phyloP scores from a whole-genome alignment of 1,140 invertebrate species.

The Caenorhabditis remanei region DNA sequence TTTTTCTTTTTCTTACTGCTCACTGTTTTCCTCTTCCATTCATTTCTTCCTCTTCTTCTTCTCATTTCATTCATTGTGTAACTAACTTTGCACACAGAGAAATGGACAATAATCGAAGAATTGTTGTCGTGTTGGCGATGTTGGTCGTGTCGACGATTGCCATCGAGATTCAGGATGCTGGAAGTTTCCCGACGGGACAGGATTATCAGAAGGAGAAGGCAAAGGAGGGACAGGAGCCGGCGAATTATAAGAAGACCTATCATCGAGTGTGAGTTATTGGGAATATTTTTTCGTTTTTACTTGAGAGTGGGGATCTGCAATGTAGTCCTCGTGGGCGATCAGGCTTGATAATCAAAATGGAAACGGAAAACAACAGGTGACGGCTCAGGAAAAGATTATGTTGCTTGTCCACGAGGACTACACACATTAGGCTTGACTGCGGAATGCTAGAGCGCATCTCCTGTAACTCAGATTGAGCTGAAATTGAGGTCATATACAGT shows the following conservation, averaged over 20 bases:
- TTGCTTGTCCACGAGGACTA: too few relatives aligned
- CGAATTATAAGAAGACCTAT: constrained; percentile 45
- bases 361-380: too few relatives aligned
- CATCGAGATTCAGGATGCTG: constrained; percentile 16
- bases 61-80: background rate
- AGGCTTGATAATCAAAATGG: too few relatives aligned
- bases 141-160: background rate
- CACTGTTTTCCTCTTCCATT: background rate
- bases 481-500: too few relatives aligned
- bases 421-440: too few relatives aligned
- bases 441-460: too few relatives aligned
- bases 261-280: constrained; percentile 35
- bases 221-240: background rate
- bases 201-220: constrained; percentile 36
- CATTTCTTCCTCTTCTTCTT: background rate
- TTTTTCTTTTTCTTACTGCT: constrained; percentile 1
- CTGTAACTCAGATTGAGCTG: too few relatives aligned
- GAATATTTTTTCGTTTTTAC: too few relatives aligned
- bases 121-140: constrained; percentile 23
- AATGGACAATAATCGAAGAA: constrained; percentile 41
- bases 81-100: constrained; percentile 16
- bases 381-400: too few relatives aligned
- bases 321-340: too few relatives aligned
- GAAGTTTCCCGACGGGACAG: constrained; percentile 6
- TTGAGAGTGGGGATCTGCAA: too few relatives aligned